Percentiles rank a stretch among this genome's conserved stretches.
Conservation (phyloP, 2,888 invertebrate genomes). For the Dolichomitus sp. region DNA sequence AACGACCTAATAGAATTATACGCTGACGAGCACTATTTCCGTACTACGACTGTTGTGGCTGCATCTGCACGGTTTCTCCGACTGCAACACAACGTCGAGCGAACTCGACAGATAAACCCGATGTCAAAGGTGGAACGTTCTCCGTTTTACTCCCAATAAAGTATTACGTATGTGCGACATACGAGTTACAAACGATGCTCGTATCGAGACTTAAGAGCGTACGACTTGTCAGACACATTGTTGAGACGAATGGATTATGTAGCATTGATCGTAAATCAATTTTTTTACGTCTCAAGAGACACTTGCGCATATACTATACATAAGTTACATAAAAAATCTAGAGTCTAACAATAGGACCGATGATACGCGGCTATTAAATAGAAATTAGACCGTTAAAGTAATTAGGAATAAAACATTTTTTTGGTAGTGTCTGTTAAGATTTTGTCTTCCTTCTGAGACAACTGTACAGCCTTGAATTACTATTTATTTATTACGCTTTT, state of each 20-base stretch:
- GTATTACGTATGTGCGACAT: conserved; percentile 3
- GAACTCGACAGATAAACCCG: conserved; percentile 50
- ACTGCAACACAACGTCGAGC: conserved; percentile 1
- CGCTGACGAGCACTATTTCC: conserved; percentile 50
- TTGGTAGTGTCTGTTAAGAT: neutral
- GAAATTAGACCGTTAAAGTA: neutral
- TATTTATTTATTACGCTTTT: neutral
- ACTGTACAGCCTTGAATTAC: neutral
- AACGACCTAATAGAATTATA: conserved; percentile 47
- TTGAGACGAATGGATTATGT: neutral
- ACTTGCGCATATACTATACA: neutral
- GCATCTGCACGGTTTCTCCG: conserved; percentile 34
- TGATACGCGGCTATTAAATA: neutral
- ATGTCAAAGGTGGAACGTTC: conserved; percentile 63
- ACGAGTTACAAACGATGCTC: neutral
- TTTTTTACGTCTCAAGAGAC: neutral
- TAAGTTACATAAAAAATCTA: neutral
- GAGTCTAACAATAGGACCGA: neutral
- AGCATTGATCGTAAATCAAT: neutral
- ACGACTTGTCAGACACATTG: neutral
- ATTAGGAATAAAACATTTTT: neutral
- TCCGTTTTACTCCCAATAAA: conserved; percentile 22
- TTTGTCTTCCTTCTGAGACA: neutral
- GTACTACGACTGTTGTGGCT: conserved; percentile 33
- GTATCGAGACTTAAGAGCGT: conserved; percentile 3